Conservation (phyloP, 2,888 invertebrate genomes). For the Hydroisotoma schaefferi region DNA sequence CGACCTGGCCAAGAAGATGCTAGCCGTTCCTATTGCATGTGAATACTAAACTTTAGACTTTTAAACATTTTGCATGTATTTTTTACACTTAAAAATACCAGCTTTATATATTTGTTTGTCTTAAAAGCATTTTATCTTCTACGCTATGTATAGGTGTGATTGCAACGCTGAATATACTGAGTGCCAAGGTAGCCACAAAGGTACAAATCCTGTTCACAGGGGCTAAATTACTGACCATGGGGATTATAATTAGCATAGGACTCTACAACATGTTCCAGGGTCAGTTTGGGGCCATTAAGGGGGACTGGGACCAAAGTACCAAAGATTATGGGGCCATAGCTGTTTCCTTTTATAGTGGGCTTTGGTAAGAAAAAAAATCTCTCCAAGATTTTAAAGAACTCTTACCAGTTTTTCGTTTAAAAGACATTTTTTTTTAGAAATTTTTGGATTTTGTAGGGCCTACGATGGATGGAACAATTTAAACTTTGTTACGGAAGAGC, state of each 20-base stretch:
- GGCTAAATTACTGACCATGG: constrained; percentile 84
- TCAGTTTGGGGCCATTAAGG: constrained; percentile 29
- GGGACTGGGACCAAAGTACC: constrained; percentile 13
- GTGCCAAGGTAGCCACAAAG: constrained; percentile 89
- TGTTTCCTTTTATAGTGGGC: constrained; percentile 87
- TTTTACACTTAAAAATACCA: too few species aligned
- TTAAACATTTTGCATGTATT: too few species aligned
- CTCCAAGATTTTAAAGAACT: too few species aligned
- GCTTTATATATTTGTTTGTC: too few species aligned
- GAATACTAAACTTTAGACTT: constrained; percentile 49
- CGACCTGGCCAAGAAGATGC: constrained; percentile 73
- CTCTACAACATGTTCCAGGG: constrained; percentile 82
- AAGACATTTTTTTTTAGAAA: too few species aligned
- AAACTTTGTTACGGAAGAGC: constrained; percentile 98
- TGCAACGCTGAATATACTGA: constrained; percentile 90
- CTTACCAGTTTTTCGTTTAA: too few species aligned
- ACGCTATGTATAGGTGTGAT: constrained; percentile 74
- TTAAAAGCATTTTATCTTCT: too few species aligned
- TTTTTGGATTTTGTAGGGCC: constrained; percentile 59
- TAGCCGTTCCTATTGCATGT: constrained; percentile 82
- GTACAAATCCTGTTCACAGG: constrained; percentile 94
- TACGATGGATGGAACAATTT: constrained; percentile 94
- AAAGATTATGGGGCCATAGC: constrained; percentile 71
- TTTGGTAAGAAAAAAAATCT: constrained; percentile 1
- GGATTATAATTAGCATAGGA: constrained; percentile 85